Evolutionary conservation across 2,888 invertebrate genomes (phyloP).

Genomic region (Cephus sareptanus): DNA sequence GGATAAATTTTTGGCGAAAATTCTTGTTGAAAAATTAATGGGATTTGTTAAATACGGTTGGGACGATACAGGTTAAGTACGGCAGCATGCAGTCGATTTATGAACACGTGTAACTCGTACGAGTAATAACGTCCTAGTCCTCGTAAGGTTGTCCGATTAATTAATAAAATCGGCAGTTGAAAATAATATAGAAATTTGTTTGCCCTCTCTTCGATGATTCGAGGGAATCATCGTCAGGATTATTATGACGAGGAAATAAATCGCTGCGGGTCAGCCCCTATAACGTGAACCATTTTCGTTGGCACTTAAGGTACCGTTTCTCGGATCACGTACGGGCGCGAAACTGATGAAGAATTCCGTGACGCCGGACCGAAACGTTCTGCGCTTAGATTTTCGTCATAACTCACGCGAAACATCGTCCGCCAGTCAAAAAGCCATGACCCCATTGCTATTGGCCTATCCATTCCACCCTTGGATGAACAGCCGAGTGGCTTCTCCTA

Average conservation of each 20-base stretch:
- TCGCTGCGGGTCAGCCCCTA: background rate
- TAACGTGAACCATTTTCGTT: background rate
- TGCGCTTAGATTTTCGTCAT: background rate
- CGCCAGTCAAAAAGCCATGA: background rate
- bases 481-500: background rate
- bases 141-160: no score
- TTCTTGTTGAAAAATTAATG: background rate
- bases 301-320: background rate
- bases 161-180: no score
- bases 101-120: no score
- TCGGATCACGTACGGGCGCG: background rate
- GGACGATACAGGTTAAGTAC: background rate
- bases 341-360: background rate
- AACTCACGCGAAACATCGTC: background rate
- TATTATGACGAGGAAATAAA: background rate
- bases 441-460: background rate
- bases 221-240: background rate
- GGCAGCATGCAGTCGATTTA: background rate
- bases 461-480: background rate
- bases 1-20: background rate
- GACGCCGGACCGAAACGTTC: background rate
- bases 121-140: no score
- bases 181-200: background rate
- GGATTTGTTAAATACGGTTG: background rate
- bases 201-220: background rate